Conservation (phyloP, 2,797 vertebrate species). For the Halcyon chelicuti region DNA sequence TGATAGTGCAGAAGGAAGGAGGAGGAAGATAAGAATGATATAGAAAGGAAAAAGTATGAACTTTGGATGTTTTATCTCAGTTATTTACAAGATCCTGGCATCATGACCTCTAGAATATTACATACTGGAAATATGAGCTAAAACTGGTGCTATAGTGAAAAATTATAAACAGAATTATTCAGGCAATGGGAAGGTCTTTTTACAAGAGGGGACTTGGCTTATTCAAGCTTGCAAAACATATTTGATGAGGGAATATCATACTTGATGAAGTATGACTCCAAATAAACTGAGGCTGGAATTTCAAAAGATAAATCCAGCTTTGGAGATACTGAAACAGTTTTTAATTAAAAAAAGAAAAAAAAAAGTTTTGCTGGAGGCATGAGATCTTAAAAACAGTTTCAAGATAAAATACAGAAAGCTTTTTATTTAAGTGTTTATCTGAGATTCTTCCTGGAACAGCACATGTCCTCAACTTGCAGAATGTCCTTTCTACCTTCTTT, state of each 20-base stretch:
- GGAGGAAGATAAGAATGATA: background rate
- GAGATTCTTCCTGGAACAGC: background rate
- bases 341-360: rapidly evolving
- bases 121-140: background rate
- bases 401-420: too few relatives aligned
- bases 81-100: background rate
- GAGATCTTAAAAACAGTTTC: background rate
- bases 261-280: background rate
- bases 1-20: background rate
- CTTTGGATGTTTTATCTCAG: background rate
- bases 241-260: background rate
- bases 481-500: background rate
- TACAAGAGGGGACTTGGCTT: background rate
- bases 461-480: background rate
- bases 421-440: background rate
- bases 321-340: background rate
- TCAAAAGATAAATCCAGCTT: background rate
- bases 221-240: background rate
- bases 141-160: background rate
- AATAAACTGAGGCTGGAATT: background rate
- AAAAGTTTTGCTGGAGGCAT: background rate
- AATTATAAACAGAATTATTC: background rate
- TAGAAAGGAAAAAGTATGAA: background rate
- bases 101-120: background rate
- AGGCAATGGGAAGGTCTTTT: background rate